Percentiles rank a stretch among this genome's conserved stretches.
Evolutionary conservation across 2,888 invertebrate genomes (phyloP).

Genomic region (Automeris io): DNA sequence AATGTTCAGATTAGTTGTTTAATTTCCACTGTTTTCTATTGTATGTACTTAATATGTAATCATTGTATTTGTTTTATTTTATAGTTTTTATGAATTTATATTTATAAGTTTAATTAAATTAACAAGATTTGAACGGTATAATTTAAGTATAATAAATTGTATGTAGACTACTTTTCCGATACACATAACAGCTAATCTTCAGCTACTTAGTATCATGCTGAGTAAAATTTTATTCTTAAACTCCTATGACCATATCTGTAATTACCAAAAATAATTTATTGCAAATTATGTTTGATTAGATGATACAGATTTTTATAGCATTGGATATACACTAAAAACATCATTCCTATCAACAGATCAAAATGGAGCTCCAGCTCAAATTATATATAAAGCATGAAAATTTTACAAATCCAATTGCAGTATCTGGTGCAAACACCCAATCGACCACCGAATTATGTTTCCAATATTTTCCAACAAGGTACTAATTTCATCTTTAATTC

Average conservation of each 20-base stretch:
- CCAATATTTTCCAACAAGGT: slow-evolving; percentile 32
- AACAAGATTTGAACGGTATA: background rate
- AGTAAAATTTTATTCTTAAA: background rate
- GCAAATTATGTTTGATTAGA: background rate
- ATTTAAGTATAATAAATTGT: background rate
- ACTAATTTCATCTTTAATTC: slow-evolving; percentile 40
- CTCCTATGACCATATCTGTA: background rate
- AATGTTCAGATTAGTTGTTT: no score
- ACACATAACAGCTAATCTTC: background rate
- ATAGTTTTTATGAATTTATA: no score
- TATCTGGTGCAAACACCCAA: slow-evolving; percentile 8
- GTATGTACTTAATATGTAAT: no score
- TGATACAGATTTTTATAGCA: background rate
- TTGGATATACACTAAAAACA: background rate
- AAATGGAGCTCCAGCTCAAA: slow-evolving; percentile 18
- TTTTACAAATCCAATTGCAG: slow-evolving; percentile 12
- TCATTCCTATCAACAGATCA: slow-evolving; percentile 12
- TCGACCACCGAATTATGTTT: slow-evolving; percentile 17
- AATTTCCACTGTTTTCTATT: no score
- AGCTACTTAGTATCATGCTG: background rate
- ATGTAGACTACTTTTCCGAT: background rate
- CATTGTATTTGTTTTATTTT: no score
- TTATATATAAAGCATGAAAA: slow-evolving; percentile 21
- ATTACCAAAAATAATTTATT: background rate
- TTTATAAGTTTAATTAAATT: background rate